Conservation (phyloP, 1,140 invertebrate genomes). For the Thaumatotibia leucotreta region DNA sequence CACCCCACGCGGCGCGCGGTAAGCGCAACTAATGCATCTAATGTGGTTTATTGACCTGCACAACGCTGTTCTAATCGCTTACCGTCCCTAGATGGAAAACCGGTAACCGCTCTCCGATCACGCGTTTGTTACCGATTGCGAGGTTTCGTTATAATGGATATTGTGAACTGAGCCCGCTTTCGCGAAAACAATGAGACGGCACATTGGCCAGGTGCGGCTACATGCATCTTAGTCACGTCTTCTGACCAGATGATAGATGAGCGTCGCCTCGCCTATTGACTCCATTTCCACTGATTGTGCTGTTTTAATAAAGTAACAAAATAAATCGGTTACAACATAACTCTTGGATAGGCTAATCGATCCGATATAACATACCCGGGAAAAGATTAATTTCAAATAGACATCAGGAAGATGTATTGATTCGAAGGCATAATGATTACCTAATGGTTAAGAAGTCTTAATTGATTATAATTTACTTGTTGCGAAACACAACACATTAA, state of each 20-base stretch:
- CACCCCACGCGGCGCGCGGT: background rate
- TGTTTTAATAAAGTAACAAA: background rate
- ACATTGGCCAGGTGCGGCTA: slow-evolving; percentile 29
- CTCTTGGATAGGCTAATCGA: slow-evolving; percentile 4
- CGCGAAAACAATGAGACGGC: slow-evolving; percentile 22
- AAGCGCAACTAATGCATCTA: background rate
- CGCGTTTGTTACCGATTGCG: no score
- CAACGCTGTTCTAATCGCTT: no score
- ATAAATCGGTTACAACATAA: background rate
- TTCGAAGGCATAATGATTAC: background rate
- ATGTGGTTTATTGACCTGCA: background rate
- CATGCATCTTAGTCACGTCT: slow-evolving; percentile 40
- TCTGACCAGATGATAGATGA: slow-evolving; percentile 32
- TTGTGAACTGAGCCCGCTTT: background rate
- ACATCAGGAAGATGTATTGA: background rate
- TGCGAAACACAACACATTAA: background rate
- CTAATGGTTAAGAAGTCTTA: background rate
- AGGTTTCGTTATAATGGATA: no score
- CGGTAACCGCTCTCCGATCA: no score
- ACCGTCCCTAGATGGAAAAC: no score
- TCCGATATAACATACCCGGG: slow-evolving; percentile 7
- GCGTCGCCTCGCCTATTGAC: background rate
- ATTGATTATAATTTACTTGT: background rate
- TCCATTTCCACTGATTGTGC: background rate
- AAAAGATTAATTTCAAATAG: background rate